Conservation (phyloP, 2,888 invertebrate species). For the Acrobasis suavella region DNA sequence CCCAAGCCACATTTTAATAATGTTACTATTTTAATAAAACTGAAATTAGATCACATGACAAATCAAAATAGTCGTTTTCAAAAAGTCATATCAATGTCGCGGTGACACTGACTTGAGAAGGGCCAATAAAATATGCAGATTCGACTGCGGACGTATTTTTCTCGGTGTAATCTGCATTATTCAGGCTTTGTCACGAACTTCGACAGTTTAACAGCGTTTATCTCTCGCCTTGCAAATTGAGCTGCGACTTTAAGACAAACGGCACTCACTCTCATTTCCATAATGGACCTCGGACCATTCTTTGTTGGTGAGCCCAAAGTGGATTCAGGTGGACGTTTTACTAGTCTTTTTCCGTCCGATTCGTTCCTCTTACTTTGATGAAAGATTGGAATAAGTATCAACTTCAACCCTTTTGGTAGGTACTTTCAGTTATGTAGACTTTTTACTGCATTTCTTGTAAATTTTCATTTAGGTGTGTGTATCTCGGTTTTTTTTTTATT, state of each 20-base stretch:
- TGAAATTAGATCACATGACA: too few species aligned
- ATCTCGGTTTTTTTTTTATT: too few species aligned
- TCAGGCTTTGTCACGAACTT: conserved; percentile 83
- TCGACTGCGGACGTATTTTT: conserved; percentile 81
- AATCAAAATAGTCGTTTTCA: conserved; percentile 27
- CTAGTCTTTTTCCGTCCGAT: conserved; percentile 39
- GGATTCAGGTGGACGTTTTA: conserved; percentile 63
- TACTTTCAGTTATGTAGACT: neutral
- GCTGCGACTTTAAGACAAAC: conserved; percentile 83
- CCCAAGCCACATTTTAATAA: too few species aligned
- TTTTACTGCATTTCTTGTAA: too few species aligned
- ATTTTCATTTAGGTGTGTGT: too few species aligned
- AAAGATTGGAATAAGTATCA: neutral
- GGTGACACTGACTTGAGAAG: conserved; percentile 62
- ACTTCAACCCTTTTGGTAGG: neutral
- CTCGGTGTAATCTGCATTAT: conserved; percentile 82
- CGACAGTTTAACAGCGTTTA: conserved; percentile 83
- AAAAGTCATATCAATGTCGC: conserved; percentile 52
- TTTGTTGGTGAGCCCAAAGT: conserved; percentile 67
- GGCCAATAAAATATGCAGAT: conserved; percentile 82
- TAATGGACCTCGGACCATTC: conserved; percentile 79
- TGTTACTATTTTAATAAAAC: too few species aligned
- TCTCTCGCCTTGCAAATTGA: conserved; percentile 83
- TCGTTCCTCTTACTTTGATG: conserved; percentile 17
- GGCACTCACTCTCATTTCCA: conserved; percentile 81